A percentile compares a stretch with the other conserved stretches of the same genome.
Conservation (phyloP, 2,113 vertebrate species). For the Lamprotornis superbus region DNA sequence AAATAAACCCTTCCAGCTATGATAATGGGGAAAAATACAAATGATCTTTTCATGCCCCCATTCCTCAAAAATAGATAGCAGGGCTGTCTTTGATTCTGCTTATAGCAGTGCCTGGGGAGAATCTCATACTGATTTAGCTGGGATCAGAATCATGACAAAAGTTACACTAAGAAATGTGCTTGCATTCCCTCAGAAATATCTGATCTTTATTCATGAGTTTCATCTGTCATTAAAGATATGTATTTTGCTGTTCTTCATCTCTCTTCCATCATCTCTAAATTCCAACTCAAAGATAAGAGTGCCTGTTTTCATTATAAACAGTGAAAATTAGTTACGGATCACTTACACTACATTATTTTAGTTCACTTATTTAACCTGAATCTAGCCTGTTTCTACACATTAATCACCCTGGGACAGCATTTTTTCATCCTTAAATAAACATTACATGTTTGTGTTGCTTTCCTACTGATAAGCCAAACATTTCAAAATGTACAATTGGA, state of each 20-base stretch:
- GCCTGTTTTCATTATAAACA: neutral
- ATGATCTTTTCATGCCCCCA: neutral
- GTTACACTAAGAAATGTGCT: neutral
- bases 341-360: neutral
- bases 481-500: neutral
- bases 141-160: neutral
- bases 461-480: neutral
- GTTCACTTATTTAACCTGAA: neutral
- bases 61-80: conserved; percentile 9
- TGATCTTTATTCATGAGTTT: neutral
- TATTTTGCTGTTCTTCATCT: neutral
- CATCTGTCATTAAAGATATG: neutral
- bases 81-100: neutral
- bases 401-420: neutral
- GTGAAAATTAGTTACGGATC: neutral
- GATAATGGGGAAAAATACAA: neutral
- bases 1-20: neutral
- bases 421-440: neutral
- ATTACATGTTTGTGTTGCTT: neutral
- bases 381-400: neutral
- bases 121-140: neutral
- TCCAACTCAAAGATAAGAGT: neutral
- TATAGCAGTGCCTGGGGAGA: neutral
- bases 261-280: neutral
- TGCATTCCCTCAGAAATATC: neutral